Evolutionary conservation across 2,888 invertebrate species (phyloP), one percentile per base, ranked within the genome.

Genomic region (Pammene aurita): DNA sequence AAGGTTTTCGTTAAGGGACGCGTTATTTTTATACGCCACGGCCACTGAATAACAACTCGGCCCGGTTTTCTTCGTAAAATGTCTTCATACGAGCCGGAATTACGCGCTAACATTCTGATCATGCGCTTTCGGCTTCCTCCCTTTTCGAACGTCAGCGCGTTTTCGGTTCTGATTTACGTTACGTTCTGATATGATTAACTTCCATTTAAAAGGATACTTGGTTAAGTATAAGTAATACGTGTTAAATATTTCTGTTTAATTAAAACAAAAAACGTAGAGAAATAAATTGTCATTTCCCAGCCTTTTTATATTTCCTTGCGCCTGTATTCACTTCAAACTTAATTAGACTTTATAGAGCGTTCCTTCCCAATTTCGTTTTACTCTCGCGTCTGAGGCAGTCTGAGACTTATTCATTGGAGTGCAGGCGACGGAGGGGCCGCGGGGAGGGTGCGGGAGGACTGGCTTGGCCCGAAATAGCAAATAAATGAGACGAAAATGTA

Each of bases 401-500:
- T 80, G 83, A 88, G 90, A 90, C 87, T 92, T 92, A 89, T 91
- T 91, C 90, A 89, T 88, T 89, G 88, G 87, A 84, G 85, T 81
- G 84, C 83, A 80, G 85, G 82, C 80, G 79, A 76, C 73, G 74
- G 83, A 78, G 82, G 83, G 80, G 79, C 66, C 74, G 69, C 74
- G 72, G 73, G 78, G 76, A n/a, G n/a, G 75, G 74, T 62, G 74
- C 72, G 67, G 71, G 75, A 80, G 78, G 81, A 80, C 67, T 54
- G 81, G 81, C 81, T 79, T 85, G 83, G 87, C 90, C 87, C 90
- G 90, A 92, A 92, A 92, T 92, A 92, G 92, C 92, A 91, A 91
- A 92, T 92, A 92, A 92, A 92, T 92, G 92, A 92, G 92, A 91
- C 92, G 92, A 92, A 92, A 92, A 92, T 92, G 92, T 92, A 92